Conservation (phyloP, 2,797 vertebrate species). For the Protonibea diacanthus region DNA sequence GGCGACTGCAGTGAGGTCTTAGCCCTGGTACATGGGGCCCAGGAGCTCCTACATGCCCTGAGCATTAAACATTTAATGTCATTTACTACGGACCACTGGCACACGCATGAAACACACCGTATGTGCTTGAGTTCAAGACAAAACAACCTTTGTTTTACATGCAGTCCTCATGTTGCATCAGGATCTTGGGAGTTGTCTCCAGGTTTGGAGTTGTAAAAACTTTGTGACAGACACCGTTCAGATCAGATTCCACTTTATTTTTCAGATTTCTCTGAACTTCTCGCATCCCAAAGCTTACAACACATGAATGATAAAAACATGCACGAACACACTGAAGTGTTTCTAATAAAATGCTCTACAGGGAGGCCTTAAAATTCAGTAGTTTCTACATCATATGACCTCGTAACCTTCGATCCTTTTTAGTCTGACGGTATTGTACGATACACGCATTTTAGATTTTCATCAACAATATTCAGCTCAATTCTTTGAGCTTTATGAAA, state of each 20-base stretch:
- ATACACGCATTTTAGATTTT: constrained; percentile 10
- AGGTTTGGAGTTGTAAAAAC: background rate
- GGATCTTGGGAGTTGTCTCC: background rate
- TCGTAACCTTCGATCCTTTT: background rate
- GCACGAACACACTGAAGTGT: constrained; percentile 5
- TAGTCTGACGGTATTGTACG: background rate
- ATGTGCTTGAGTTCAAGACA: background rate
- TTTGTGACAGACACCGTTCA: background rate
- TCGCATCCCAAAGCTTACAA: background rate
- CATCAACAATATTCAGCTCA: constrained; percentile 2
- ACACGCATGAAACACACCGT: background rate
- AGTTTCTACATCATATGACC: constrained; percentile 5
- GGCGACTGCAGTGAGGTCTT: too few species aligned
- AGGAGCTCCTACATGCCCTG: too few species aligned
- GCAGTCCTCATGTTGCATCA: background rate
- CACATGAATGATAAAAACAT: constrained; percentile 24
- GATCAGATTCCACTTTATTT: constrained; percentile 21
- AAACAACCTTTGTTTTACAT: background rate
- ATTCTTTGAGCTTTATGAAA: background rate
- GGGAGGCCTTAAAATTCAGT: background rate
- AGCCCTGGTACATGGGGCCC: too few species aligned
- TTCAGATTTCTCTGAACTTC: constrained; percentile 17
- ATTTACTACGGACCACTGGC: background rate
- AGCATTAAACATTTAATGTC: background rate
- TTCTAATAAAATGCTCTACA: constrained; percentile 24